phyloP scores from a whole-genome alignment of 2,113 vertebrate species.

The Nyctibius bracteatus region DNA sequence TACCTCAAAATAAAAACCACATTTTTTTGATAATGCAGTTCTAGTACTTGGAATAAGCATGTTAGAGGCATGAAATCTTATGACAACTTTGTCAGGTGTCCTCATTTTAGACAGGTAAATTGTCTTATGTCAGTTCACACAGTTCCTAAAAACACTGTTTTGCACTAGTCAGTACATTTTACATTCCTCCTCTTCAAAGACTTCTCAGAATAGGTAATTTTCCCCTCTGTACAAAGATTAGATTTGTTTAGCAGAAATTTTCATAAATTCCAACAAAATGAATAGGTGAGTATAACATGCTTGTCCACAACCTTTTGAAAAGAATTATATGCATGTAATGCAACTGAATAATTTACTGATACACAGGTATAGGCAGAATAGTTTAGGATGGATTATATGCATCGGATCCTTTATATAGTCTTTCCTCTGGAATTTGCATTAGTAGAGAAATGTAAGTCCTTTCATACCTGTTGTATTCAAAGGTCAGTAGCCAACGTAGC shows the following conservation, averaged over 20 bases:
- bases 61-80: background rate
- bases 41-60: background rate
- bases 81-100: background rate
- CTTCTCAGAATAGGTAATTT: background rate
- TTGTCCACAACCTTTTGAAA: background rate
- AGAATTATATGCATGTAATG: background rate
- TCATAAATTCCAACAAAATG: background rate
- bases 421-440: background rate
- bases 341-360: background rate
- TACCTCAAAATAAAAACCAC: background rate
- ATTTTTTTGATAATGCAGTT: background rate
- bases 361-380: background rate
- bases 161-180: background rate
- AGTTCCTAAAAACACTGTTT: background rate
- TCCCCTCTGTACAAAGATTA: background rate
- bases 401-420: background rate
- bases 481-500: background rate
- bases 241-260: background rate
- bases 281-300: background rate
- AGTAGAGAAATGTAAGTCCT: background rate
- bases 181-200: slow-evolving; percentile 4
- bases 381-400: background rate
- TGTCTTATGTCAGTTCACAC: background rate
- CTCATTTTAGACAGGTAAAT: slow-evolving; percentile 12
- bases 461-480: background rate